Evolutionary conservation across 1,140 invertebrate species (phyloP).

Genomic region (Caenorhabditis tropicalis): DNA sequence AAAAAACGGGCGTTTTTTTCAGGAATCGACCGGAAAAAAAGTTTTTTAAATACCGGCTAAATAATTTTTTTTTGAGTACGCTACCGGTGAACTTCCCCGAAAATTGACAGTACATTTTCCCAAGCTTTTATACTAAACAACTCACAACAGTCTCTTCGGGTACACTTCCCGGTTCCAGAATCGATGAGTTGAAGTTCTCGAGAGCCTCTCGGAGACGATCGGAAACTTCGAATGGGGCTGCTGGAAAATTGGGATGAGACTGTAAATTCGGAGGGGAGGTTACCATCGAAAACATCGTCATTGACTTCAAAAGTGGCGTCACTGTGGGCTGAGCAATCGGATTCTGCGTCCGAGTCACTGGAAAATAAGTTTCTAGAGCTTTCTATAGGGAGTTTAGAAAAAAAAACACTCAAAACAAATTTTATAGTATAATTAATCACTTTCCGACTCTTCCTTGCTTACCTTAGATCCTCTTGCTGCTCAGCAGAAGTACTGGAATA

Average conservation of each 20-base stretch:
- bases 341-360: constrained; percentile 42
- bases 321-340: constrained; percentile 55
- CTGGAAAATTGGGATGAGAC: not conserved
- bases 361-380: not conserved
- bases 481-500: not conserved
- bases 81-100: too few relatives aligned
- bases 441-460: not conserved
- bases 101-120: too few relatives aligned
- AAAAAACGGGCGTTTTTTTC: too few relatives aligned
- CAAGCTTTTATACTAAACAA: too few relatives aligned
- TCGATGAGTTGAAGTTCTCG: constrained; percentile 54
- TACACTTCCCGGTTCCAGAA: constrained; percentile 46
- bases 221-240: constrained; percentile 54
- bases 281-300: constrained; percentile 36
- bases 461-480: constrained; percentile 15
- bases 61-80: too few relatives aligned
- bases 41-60: too few relatives aligned
- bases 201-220: constrained; percentile 56
- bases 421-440: too few relatives aligned
- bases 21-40: too few relatives aligned
- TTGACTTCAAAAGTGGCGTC: constrained; percentile 58
- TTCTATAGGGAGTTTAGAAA: not conserved
- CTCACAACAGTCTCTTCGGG: constrained; percentile 47
- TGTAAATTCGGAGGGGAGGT: not conserved
- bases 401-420: too few relatives aligned